These are phyloP conservation scores for Euschistus heros DNA, from an alignment of 1,140 invertebrate genomes.

Conservation along the genomic window DNA sequence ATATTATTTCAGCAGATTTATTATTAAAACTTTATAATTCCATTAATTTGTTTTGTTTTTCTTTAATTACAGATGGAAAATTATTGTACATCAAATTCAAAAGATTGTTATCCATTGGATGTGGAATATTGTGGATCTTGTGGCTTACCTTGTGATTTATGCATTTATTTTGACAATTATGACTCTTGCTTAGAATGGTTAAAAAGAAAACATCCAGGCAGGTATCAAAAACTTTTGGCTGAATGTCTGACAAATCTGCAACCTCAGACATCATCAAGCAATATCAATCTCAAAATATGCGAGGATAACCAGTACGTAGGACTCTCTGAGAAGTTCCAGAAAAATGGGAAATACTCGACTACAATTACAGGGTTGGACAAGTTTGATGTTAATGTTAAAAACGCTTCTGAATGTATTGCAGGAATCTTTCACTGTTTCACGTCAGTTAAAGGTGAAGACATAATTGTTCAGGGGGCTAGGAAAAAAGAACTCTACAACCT, in stretches of 20 bases:
- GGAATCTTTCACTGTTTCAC: constrained; percentile 42
- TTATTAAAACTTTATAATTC: too few species aligned
- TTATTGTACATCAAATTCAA: too few species aligned
- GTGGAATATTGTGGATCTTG: background rate
- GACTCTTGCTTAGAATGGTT: background rate
- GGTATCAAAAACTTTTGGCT: background rate
- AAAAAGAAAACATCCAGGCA: background rate
- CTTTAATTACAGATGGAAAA: too few species aligned
- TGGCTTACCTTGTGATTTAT: background rate
- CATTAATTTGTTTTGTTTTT: too few species aligned
- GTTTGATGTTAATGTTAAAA: constrained; percentile 20
- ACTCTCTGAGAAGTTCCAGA: background rate
- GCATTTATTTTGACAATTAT: background rate
- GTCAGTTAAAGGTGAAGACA: constrained; percentile 43
- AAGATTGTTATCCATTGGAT: too few species aligned
- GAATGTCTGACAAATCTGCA: background rate
- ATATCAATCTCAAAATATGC: background rate
- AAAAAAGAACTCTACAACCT: constrained; percentile 25
- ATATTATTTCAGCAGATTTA: too few species aligned
- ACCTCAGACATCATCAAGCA: background rate
- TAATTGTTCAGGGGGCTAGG: constrained; percentile 44
- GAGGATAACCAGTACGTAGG: background rate
- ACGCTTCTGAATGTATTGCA: constrained; percentile 46
- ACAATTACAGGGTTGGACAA: background rate
- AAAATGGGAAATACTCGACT: background rate